These are phyloP conservation scores for Kryptolebias ocellatus DNA, from an alignment of 2,797 vertebrate species.

Conservation along the genomic window DNA sequence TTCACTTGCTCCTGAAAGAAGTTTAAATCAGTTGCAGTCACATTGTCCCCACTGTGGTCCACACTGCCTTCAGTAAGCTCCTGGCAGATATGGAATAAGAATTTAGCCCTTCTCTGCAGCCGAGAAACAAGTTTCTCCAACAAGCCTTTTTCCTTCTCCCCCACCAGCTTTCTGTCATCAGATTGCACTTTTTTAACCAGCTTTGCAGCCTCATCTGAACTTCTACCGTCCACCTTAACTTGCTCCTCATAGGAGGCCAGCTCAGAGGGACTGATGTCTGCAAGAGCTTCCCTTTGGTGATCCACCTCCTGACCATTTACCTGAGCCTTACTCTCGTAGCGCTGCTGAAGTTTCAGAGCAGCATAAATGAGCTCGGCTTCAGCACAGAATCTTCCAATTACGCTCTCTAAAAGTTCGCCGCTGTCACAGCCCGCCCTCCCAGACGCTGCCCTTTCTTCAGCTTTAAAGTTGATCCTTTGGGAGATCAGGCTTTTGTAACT, in stretches of 20 bases:
- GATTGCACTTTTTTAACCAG: conserved; percentile 7
- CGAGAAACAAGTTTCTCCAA: conserved; percentile 83
- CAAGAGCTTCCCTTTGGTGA: conserved; percentile 55
- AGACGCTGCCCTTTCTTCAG: conserved; percentile 23
- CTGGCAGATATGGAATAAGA: conserved; percentile 82
- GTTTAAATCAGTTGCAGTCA: conserved; percentile 68
- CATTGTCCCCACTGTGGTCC: conserved; percentile 56
- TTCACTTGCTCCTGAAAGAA: conserved; percentile 86
- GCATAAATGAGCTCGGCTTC: conserved; percentile 88
- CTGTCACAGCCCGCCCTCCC: conserved; percentile 22
- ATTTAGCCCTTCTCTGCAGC: conserved; percentile 82
- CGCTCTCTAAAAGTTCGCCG: conserved; percentile 25
- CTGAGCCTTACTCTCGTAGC: conserved; percentile 69
- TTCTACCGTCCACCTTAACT: conserved; percentile 42
- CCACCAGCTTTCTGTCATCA: conserved; percentile 39
- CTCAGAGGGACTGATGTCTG: conserved; percentile 71
- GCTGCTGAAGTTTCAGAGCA: conserved; percentile 82
- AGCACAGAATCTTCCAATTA: conserved; percentile 68
- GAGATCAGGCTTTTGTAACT: conserved; percentile 76
- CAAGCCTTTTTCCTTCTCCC: conserved; percentile 65
- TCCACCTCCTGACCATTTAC: conserved; percentile 67
- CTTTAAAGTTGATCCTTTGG: conserved; percentile 71
- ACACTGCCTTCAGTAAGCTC: conserved; percentile 72
- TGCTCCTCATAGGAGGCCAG: conserved; percentile 65
- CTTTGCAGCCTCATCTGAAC: conserved; percentile 16